phyloP scores from a whole-genome alignment of 2,888 invertebrate genomes.

The Thecophora atra region DNA sequence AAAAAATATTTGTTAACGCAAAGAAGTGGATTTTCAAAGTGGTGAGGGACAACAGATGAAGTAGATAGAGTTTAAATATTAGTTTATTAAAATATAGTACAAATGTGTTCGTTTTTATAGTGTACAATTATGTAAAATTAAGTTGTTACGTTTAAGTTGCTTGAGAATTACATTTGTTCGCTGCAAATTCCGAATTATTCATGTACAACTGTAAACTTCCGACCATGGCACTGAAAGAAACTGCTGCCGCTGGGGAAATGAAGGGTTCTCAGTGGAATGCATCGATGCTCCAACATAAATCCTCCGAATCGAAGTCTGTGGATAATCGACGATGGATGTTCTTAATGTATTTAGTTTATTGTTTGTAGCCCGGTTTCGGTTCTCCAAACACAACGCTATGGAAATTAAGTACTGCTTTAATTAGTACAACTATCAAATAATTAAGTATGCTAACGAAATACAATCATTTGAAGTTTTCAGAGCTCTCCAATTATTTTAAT shows the following conservation, averaged over 20 bases:
- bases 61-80: conserved; percentile 1
- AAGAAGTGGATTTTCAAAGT: background rate
- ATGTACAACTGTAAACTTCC: conserved; percentile 2
- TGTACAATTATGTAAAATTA: background rate
- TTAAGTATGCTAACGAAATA: conserved; percentile 22
- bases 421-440: conserved; percentile 17
- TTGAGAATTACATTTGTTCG: background rate
- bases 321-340: too few species aligned
- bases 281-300: too few species aligned
- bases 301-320: too few species aligned
- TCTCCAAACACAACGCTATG: background rate
- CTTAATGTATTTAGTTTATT: too few species aligned
- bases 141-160: background rate
- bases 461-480: conserved; percentile 10
- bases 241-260: background rate
- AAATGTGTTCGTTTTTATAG: background rate
- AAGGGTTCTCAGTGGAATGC: too few species aligned
- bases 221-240: conserved; percentile 34
- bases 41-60: background rate
- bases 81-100: conserved; percentile 8
- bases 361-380: background rate
- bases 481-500: conserved; percentile 15
- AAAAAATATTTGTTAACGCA: background rate
- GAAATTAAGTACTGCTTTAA: conserved; percentile 27
- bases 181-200: background rate